A percentile compares a stretch with the other conserved stretches of the same genome.
Conservation (phyloP, 2,888 invertebrate genomes). For the Hemithea aestivaria region DNA sequence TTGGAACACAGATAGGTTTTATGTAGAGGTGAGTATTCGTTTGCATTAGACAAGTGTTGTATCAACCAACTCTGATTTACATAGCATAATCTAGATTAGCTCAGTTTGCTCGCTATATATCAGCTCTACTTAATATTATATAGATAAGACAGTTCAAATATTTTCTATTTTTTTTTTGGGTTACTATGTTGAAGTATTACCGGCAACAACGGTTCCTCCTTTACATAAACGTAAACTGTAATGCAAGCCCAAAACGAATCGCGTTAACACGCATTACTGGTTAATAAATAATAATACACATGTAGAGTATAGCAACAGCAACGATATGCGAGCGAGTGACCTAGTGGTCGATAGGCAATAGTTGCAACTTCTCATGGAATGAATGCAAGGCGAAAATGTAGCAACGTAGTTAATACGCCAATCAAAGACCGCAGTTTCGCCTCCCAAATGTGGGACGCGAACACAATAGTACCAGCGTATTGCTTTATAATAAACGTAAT, state of each 20-base stretch:
- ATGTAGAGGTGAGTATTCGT: too few species aligned
- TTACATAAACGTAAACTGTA: too few species aligned
- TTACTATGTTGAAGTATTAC: too few species aligned
- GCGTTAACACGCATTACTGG: slow-evolving; percentile 24
- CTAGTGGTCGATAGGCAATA: slow-evolving; percentile 65
- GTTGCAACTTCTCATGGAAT: slow-evolving; percentile 70
- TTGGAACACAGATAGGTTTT: too few species aligned
- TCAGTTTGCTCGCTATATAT: too few species aligned
- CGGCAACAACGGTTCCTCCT: too few species aligned
- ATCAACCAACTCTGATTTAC: too few species aligned
- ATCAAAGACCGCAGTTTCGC: slow-evolving; percentile 70
- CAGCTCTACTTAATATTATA: too few species aligned
- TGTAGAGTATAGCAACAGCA: slow-evolving; percentile 21
- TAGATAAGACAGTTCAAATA: too few species aligned
- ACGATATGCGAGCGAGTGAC: slow-evolving; percentile 54
- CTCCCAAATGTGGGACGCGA: slow-evolving; percentile 69
- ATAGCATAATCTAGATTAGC: too few species aligned
- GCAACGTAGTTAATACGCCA: slow-evolving; percentile 67
- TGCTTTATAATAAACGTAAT: slow-evolving; percentile 35
- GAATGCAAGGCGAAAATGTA: slow-evolving; percentile 74
- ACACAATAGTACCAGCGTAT: slow-evolving; percentile 44
- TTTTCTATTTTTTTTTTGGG: too few species aligned
- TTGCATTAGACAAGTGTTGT: too few species aligned
- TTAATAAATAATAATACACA: slow-evolving; percentile 18
- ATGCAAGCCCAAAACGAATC: slow-evolving; percentile 4